Evolutionary conservation across 1,140 invertebrate genomes (phyloP).

Genomic region (Coboldia fuscipes): DNA sequence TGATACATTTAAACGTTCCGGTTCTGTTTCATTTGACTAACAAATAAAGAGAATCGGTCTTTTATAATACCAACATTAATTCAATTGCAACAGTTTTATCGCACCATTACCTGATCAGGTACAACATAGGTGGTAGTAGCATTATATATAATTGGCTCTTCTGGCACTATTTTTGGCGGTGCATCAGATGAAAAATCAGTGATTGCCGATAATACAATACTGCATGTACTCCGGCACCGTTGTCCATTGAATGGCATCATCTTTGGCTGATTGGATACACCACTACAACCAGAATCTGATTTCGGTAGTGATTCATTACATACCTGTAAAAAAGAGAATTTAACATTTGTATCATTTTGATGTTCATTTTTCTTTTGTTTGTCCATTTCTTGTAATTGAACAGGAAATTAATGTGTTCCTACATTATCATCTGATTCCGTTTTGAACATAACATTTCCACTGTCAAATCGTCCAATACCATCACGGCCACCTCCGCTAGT

Average conservation of each 20-base stretch:
- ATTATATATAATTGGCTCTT: slow-evolving; percentile 15
- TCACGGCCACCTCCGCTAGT: no score
- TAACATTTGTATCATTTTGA: no score
- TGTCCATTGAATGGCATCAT: slow-evolving; percentile 1
- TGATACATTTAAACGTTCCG: neutral
- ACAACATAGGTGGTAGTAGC: slow-evolving; percentile 11
- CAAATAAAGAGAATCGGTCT: neutral
- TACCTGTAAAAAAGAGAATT: no score
- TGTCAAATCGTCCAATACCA: no score
- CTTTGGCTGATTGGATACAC: slow-evolving; percentile 1
- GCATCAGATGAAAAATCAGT: slow-evolving; percentile 14
- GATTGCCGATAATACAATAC: slow-evolving; percentile 33
- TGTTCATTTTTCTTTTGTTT: no score
- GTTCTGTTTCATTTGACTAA: neutral
- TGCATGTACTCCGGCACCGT: slow-evolving; percentile 42
- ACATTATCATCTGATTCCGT: no score
- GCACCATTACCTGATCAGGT: slow-evolving; percentile 11
- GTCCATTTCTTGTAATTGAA: no score
- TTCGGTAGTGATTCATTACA: no score
- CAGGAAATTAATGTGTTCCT: no score
- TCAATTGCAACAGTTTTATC: no score
- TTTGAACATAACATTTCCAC: no score
- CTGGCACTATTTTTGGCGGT: slow-evolving; percentile 1
- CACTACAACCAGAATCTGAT: slow-evolving; percentile 15
- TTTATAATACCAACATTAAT: neutral